Percentiles rank a stretch among this genome's conserved stretches.
These are phyloP conservation scores for Homarus americanus DNA, from an alignment of 1,140 invertebrate species.

Conservation along the genomic window DNA sequence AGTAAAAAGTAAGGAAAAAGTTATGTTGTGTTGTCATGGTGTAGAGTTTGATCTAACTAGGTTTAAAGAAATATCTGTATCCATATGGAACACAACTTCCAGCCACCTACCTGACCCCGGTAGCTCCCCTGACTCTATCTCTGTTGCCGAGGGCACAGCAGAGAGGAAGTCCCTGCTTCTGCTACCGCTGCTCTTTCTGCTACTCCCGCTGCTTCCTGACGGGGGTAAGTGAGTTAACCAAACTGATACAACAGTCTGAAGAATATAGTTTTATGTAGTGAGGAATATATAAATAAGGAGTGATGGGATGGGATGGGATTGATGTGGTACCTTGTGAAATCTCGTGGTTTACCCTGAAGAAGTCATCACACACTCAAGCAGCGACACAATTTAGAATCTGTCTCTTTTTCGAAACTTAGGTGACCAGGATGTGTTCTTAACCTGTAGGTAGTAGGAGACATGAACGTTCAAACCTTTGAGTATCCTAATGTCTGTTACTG, in stretches of 20 bases:
- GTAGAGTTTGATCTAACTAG: not conserved
- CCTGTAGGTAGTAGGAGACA: not conserved
- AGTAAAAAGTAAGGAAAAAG: not conserved
- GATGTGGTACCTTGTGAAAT: not conserved
- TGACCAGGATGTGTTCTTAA: not conserved
- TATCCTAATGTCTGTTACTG: not conserved
- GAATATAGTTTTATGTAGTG: not conserved
- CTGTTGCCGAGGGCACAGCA: not conserved
- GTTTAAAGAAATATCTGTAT: not conserved
- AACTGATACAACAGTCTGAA: not conserved
- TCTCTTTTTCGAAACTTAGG: not conserved
- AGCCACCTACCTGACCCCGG: not conserved
- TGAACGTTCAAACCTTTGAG: not conserved
- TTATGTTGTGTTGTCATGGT: not conserved
- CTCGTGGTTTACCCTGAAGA: not conserved
- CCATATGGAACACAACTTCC: not conserved
- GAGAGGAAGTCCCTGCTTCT: not conserved
- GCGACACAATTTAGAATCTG: not conserved
- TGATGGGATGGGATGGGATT: not conserved
- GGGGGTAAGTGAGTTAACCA: not conserved
- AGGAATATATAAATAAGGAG: not conserved
- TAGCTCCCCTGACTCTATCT: not conserved
- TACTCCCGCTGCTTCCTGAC: not conserved
- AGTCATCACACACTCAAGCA: not conserved
- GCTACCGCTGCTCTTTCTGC: not conserved